Conservation (phyloP, 2,888 invertebrate genomes). For the Keiferia lycopersicella region DNA sequence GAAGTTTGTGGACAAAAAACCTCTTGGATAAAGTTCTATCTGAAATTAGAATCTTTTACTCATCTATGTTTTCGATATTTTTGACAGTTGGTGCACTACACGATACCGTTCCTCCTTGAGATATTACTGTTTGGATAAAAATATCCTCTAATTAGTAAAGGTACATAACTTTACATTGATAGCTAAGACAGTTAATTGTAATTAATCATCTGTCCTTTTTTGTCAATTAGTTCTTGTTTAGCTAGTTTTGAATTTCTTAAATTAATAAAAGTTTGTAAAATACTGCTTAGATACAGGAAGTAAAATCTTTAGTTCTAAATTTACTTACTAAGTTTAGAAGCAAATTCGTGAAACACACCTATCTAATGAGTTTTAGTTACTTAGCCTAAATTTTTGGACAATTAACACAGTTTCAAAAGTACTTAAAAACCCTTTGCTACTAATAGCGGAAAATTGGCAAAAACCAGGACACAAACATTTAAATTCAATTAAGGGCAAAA, state of each 20-base stretch:
- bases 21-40: too few species aligned
- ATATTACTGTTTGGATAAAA: neutral
- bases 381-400: constrained; percentile 58
- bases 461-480: constrained; percentile 66
- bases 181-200: neutral
- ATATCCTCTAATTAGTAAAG: neutral
- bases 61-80: too few species aligned
- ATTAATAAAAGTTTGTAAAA: too few species aligned
- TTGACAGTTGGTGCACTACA: too few species aligned
- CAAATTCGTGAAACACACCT: neutral
- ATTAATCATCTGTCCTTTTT: too few species aligned
- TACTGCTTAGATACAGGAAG: too few species aligned
- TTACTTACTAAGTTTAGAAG: neutral
- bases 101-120: neutral
- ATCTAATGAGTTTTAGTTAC: constrained; percentile 22
- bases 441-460: constrained; percentile 54
- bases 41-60: too few species aligned
- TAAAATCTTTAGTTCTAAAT: neutral
- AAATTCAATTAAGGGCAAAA: constrained; percentile 59
- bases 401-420: constrained; percentile 64
- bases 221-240: too few species aligned
- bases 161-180: neutral
- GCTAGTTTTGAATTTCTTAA: too few species aligned
- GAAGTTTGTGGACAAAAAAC: too few species aligned
- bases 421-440: constrained; percentile 46